Evolutionary conservation across 2,888 invertebrate species (phyloP), one percentile per base, ranked within the genome.

Genomic region (Hartigia nigra): DNA sequence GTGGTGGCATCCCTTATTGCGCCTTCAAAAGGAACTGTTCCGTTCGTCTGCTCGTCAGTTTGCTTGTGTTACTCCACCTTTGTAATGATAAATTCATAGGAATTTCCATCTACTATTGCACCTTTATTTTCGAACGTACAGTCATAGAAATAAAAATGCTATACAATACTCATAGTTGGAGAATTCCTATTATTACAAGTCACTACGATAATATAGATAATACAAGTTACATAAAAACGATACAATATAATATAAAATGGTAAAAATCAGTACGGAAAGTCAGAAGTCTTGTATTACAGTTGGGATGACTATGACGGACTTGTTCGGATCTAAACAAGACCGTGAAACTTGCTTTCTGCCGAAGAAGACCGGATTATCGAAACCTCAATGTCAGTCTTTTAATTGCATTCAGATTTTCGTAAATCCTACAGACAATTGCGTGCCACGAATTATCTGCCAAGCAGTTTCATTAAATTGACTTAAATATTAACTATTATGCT

Each of bases 221-320:
- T 84, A 86, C 83, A 82, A 84, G 84, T 86, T 83, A 85, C 84
- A 85, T 84, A 79, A 81, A 86, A 86, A 86, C 81, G 84, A 87
- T 86, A 84, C 70, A 78, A 82, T 84, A 84, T 84, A 84, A 86
- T 87, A 88, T 84, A 87, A 88, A 87, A 87, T 81, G 83, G 87
- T 89, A 87, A 84, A 88, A 88, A 88, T 88, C 86, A 89, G 84
- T 88, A 87, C 82, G 82, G 87, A 88, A 87, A 86, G 83, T 88
- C 81, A 84, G 80, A 81, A 88, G 83, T 87, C 84, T 87, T 85
- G 82, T 83, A 81, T 80, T 77, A 84, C 76, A 84, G 79, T 81
- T 82, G 80, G 74, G 76, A 77, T 82, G 82, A 77, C 81, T 81
- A 85, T 81, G 79, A 77, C 78, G 78, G 82, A 74, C 74, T 76